Evolutionary conservation across 2,113 vertebrate genomes (phyloP).

Genomic region (Prionailurus bengalensis): DNA sequence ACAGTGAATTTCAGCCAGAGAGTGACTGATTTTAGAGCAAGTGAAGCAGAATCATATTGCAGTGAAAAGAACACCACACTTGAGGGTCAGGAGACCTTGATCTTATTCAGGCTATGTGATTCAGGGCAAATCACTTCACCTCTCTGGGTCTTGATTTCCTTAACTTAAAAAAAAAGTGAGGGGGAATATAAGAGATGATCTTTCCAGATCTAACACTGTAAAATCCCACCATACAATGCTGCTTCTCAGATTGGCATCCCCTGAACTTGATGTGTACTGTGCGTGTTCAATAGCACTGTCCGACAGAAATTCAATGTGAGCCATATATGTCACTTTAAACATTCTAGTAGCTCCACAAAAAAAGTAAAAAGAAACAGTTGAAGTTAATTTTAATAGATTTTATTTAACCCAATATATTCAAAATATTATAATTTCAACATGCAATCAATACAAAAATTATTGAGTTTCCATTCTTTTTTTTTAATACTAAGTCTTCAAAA

Average conservation of each 20-base stretch:
- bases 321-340: background rate
- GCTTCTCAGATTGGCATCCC: background rate
- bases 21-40: background rate
- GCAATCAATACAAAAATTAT: conserved; percentile 55
- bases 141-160: conserved; percentile 16
- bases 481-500: background rate
- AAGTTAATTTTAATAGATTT: conserved; percentile 59
- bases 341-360: background rate
- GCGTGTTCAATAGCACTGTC: background rate
- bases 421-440: conserved; percentile 62
- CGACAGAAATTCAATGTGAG: background rate
- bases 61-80: background rate
- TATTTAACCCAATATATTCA: conserved; percentile 59
- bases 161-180: background rate
- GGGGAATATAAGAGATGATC: background rate
- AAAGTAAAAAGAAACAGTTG: conserved; percentile 12
- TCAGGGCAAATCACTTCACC: conserved; percentile 3
- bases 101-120: background rate
- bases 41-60: background rate
- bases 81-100: background rate
- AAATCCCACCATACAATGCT: background rate
- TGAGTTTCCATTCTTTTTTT: background rate
- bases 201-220: background rate
- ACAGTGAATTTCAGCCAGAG: background rate
- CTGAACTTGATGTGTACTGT: background rate